These are phyloP conservation scores for Torymus auratus DNA, from an alignment of 2,888 invertebrate genomes.

Conservation along the genomic window DNA sequence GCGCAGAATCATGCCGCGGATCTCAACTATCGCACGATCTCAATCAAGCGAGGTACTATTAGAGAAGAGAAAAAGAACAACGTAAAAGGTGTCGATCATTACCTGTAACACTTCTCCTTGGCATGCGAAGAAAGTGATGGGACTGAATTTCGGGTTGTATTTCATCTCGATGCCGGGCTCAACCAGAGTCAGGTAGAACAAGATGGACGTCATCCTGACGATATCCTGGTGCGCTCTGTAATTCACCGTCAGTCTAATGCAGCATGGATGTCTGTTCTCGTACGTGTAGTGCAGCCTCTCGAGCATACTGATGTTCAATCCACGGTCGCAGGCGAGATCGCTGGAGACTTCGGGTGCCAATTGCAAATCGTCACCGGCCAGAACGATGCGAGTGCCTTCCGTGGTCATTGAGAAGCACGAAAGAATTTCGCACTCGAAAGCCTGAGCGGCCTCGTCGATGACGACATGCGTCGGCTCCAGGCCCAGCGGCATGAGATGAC, in stretches of 20 bases:
- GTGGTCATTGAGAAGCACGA: constrained; percentile 87
- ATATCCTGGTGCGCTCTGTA: constrained; percentile 90
- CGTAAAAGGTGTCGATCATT: constrained; percentile 60
- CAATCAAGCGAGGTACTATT: no score
- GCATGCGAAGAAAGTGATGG: constrained; percentile 88
- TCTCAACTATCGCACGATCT: no score
- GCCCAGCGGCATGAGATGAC: constrained; percentile 84
- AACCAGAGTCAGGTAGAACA: constrained; percentile 88
- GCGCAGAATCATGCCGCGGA: no score
- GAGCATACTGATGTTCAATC: constrained; percentile 85
- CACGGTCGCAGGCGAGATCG: constrained; percentile 83
- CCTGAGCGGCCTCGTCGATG: constrained; percentile 92
- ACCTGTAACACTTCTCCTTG: constrained; percentile 89
- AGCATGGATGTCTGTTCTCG: constrained; percentile 85
- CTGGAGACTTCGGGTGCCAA: constrained; percentile 90
- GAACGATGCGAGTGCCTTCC: constrained; percentile 84
- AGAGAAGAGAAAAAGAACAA: background rate
- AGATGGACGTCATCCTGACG: constrained; percentile 87
- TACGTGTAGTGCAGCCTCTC: constrained; percentile 89
- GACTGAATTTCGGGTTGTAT: constrained; percentile 84
- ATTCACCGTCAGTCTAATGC: constrained; percentile 88
- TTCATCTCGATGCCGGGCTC: constrained; percentile 84
- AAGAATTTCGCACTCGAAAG: constrained; percentile 90
- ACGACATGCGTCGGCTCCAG: constrained; percentile 88
- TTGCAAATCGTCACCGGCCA: constrained; percentile 93